Percentiles rank a stretch among this genome's conserved stretches.
Evolutionary conservation across 1,140 invertebrate species (phyloP).

Genomic region (Prorops nasuta): DNA sequence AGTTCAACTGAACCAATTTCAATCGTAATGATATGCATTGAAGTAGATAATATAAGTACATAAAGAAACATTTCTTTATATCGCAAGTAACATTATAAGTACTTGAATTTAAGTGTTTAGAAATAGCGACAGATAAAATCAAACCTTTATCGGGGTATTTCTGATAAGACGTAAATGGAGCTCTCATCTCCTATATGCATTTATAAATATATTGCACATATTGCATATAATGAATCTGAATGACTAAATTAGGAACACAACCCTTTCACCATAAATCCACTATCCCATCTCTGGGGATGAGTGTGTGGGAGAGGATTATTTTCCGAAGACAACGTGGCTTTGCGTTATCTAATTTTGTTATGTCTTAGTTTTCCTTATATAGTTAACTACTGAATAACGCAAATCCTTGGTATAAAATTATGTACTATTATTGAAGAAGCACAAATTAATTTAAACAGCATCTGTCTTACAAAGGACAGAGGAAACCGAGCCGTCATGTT

Average conservation of each 20-base stretch:
- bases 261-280: conserved; percentile 51
- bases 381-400: conserved; percentile 14
- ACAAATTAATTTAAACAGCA: conserved; percentile 6
- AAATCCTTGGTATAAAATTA: conserved; percentile 23
- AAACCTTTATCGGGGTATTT: too few species aligned
- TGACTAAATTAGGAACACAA: conserved; percentile 29
- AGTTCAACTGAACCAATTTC: background rate
- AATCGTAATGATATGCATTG: background rate
- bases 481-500: conserved; percentile 26
- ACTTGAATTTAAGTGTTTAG: background rate
- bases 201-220: conserved; percentile 10
- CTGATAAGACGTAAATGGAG: too few species aligned
- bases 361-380: conserved; percentile 10
- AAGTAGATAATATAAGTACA: background rate
- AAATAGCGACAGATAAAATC: too few species aligned
- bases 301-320: conserved; percentile 45
- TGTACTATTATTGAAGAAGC: conserved; percentile 18
- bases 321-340: conserved; percentile 25
- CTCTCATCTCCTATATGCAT: background rate
- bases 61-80: background rate
- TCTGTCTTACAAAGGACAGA: conserved; percentile 26
- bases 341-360: conserved; percentile 1
- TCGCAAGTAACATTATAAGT: background rate
- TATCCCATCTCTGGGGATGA: conserved; percentile 47
- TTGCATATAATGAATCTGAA: conserved; percentile 1